These are phyloP conservation scores for Hydrozoanthus gracilis DNA, from an alignment of 92 coral and sea anemone species.

Conservation along the genomic window DNA sequence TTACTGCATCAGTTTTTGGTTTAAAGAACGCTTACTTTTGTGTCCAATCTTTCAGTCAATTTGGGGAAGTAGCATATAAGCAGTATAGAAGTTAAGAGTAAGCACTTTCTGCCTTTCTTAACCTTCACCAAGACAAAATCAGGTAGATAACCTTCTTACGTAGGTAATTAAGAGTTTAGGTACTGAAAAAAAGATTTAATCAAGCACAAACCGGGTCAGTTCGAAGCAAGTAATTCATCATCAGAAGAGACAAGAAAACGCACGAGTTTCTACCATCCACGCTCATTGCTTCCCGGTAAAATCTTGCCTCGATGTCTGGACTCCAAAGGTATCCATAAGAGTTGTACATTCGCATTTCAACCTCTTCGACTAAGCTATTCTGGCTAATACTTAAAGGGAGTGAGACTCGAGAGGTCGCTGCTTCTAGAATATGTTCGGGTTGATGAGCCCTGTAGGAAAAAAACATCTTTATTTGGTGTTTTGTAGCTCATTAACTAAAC, in stretches of 20 bases:
- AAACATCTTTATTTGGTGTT: background rate
- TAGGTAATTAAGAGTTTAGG: no score
- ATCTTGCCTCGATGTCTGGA: background rate
- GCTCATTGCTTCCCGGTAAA: slow-evolving; percentile 4
- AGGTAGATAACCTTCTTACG: no score
- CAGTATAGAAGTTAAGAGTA: no score
- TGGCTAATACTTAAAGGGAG: background rate
- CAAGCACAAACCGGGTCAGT: background rate
- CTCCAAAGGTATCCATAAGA: background rate
- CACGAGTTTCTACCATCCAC: background rate
- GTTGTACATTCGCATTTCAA: slow-evolving; percentile 2
- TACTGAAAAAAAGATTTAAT: background rate
- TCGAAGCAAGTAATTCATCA: background rate
- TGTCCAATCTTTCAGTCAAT: no score
- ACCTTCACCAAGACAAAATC: no score
- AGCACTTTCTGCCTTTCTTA: no score
- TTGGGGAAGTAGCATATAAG: no score
- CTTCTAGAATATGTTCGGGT: background rate
- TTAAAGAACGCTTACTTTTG: no score
- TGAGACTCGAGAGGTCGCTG: background rate
- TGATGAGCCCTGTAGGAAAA: background rate
- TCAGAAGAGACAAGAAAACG: background rate
- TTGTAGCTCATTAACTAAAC: background rate
- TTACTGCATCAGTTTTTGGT: no score
- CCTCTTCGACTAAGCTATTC: slow-evolving; percentile 24